A percentile compares a stretch with the other conserved stretches of the same genome.
These are phyloP conservation scores for Philonicus albiceps DNA, from an alignment of 2,888 invertebrate genomes.

Conservation along the genomic window DNA sequence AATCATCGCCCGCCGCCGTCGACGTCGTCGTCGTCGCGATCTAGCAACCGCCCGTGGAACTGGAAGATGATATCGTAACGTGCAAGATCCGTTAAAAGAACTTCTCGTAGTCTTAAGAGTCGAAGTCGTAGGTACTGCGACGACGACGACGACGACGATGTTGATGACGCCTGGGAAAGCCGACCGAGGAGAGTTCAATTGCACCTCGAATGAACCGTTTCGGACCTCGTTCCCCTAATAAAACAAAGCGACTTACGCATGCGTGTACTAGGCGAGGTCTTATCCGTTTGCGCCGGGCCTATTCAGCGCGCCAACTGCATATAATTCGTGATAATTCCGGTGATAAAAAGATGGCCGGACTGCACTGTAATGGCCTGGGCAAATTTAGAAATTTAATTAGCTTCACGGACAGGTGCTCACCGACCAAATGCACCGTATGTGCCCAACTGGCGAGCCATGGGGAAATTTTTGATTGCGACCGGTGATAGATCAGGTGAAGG, in stretches of 20 bases:
- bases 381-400: constrained; percentile 41
- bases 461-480: neutral
- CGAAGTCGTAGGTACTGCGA: neutral
- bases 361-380: neutral
- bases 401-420: constrained; percentile 34
- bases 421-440: neutral
- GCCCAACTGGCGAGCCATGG: neutral
- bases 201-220: constrained; percentile 29
- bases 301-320: constrained; percentile 15
- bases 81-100: constrained; percentile 41
- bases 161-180: constrained; percentile 22
- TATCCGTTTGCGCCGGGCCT: neutral
- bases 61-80: constrained; percentile 40
- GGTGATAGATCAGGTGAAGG: constrained; percentile 8
- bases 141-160: neutral
- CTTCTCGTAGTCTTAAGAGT: neutral
- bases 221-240: constrained; percentile 15
- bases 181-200: constrained; percentile 5
- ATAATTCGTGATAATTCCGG: constrained; percentile 33
- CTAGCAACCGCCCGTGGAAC: neutral
- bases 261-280: constrained; percentile 35
- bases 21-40: neutral
- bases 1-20: neutral
- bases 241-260: constrained; percentile 39
- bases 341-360: constrained; percentile 30